Conservation (phyloP, 2,113 vertebrate genomes). For the Gymnarchus niloticus region DNA sequence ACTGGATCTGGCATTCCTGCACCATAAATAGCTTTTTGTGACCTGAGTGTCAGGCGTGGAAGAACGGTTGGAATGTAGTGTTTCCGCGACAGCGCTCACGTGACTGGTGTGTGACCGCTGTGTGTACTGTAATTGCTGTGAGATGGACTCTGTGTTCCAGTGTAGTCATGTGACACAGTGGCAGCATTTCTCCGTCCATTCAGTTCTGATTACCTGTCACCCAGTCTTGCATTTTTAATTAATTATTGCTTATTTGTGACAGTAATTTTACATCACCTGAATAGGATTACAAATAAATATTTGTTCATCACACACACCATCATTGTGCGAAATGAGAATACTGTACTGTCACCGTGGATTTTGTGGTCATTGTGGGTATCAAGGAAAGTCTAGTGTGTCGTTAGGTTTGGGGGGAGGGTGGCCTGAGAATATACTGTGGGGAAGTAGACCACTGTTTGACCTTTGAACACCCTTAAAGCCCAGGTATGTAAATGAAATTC, state of each 20-base stretch:
- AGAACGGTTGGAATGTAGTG: neutral
- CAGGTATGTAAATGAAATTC: neutral
- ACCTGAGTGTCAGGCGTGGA: neutral
- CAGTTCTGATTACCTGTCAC: neutral
- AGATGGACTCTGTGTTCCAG: neutral
- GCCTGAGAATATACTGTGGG: neutral
- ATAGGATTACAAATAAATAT: neutral
- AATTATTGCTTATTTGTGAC: neutral
- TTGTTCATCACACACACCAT: too few species aligned
- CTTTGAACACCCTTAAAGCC: too few species aligned
- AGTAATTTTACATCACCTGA: neutral
- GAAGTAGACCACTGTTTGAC: neutral
- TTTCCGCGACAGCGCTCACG: neutral
- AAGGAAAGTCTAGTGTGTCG: neutral
- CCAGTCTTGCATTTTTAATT: neutral
- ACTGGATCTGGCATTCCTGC: neutral
- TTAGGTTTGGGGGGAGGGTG: too few species aligned
- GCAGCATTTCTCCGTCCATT: neutral
- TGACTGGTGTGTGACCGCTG: neutral
- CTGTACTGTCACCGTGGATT: too few species aligned
- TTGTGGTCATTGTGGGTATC: neutral
- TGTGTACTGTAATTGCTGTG: neutral
- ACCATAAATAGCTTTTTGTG: constrained; percentile 16
- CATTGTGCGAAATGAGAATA: too few species aligned
- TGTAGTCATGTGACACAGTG: neutral